phyloP scores from a whole-genome alignment of 1,140 invertebrate genomes.

The Eriocheir sinensis region DNA sequence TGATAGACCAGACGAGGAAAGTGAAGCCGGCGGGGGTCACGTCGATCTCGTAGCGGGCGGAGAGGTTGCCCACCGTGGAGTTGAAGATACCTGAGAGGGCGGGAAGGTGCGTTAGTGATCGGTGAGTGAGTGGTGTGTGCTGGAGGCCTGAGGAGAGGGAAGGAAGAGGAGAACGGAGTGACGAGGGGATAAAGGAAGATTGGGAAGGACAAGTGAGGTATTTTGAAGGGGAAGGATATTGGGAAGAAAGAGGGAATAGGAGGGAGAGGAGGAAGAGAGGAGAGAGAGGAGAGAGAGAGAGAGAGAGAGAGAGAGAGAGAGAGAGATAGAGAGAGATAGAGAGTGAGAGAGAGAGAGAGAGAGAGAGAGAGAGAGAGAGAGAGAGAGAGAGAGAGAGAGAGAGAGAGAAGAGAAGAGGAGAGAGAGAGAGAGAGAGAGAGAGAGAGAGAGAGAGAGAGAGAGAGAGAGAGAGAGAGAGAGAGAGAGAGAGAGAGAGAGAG shows the following conservation, averaged over 20 bases:
- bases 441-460: conserved; percentile 17
- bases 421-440: background rate
- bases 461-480: conserved; percentile 25
- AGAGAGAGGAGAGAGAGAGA: conserved; percentile 3
- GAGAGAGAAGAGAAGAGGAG: background rate
- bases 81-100: conserved; percentile 62
- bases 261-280: background rate
- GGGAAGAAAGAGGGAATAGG: background rate
- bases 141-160: background rate
- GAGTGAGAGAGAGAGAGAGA: too few species aligned
- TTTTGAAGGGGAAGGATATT: background rate
- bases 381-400: background rate
- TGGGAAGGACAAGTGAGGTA: too few species aligned
- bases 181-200: background rate
- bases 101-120: background rate
- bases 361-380: too few species aligned
- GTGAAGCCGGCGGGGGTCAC: conserved; percentile 71
- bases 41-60: conserved; percentile 62
- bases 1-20: conserved; percentile 66
- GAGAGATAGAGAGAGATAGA: background rate
- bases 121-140: background rate
- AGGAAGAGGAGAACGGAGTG: background rate
- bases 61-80: conserved; percentile 64
- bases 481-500: conserved; percentile 16
- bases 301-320: background rate